Base-by-base conservation (phyloP, 2,113 vertebrate genomes). In the Myodes glareolus region DNA sequence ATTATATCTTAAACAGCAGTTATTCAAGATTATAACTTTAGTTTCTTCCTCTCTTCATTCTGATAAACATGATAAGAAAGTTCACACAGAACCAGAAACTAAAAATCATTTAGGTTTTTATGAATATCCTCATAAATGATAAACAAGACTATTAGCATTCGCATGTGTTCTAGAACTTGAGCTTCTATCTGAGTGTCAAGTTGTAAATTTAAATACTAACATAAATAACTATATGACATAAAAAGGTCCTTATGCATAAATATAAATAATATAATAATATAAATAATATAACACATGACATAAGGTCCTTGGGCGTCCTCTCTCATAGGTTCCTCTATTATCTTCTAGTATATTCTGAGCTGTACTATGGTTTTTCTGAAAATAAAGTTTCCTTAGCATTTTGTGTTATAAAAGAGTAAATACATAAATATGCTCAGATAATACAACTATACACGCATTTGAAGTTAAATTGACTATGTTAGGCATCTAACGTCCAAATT, bases 1-100 rank as follows among this genome's bases (percentile, higher is more conserved):
- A 76, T 94, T 96, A 92, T 61, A 52, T 92, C 4, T 9, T 10
- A 61, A 82, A 86, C 77, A 61, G 25, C 73, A 92, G 78, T 73
- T 68, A 92, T 61, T 84, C 50, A 78, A 94, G 50, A 67, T 45
- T 25, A 36, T 88, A 31, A 5, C 0, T 9, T 91, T 61, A 82
- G 77, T 77, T 90, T 3, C 55, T 88, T 13, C 72, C 29, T 93
- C 10, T 1, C 3, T 68, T 72, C n/a, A 87, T 90, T 82, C 27
- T 82, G 81, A 23, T n/a, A 96, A 93, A 9, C 36, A 9, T 17
- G 72, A 3, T 72, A 50, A 92, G 55, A 82, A 94, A 7, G 1
- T 81, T 92, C 90, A 50, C 88, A 55, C 16, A 13, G n/a, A 92
- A 77, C 58, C 92, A 67, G 92, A 75, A 67, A 68, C n/a, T 50